Evolutionary conservation across 2,113 vertebrate species (phyloP), one percentile per base, ranked within the genome.

Genomic region (Eidolon helvum): DNA sequence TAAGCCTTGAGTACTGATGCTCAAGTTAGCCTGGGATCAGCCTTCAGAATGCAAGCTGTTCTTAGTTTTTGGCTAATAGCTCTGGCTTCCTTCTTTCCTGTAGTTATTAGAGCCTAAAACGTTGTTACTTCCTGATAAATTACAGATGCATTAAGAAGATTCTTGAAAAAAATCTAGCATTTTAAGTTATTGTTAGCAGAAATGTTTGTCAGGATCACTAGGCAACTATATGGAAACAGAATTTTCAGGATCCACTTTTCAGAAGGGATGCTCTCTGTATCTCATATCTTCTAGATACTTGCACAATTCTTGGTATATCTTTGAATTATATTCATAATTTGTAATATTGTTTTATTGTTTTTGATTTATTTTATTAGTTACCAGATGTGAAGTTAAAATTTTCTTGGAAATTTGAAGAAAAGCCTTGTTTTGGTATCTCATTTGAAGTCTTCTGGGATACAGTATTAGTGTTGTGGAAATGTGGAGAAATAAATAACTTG

Each of bases 391-490:
- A 72, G 19, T 83, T 95, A 66, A n/a, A 11, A 10, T 59, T 65
- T 78, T 92, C 59, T 69, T 84, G 80, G 66, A 40, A 85, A 92
- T 86, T 77, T 86, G 33, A 82, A 65, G 43, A 95, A 50, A 65
- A 80, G 35, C 4, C 18, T 63, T 88, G 77, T 66, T 78, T 88
- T 91, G 33, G 43, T 93, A 72, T 93, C 7, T 84, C 40, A 2
- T 71, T 90, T 82, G 63, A 90, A 59, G 43, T 55, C 50, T 84
- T 7, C n/a, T 79, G 18, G 50, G 53, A 80, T 88, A 57, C 9
- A 83, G 26, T 53, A 28, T 24, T 75, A 80, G 35, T 57, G 26
- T 69, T 85, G 18, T 9, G 24, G 57, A 57, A 86, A 95, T 45
- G 61, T 84, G 30, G 38, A 71, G 48, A 40, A 93, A 92, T 38